Base-by-base conservation (phyloP, 1,140 invertebrate genomes). In the Atta colombica region DNA sequence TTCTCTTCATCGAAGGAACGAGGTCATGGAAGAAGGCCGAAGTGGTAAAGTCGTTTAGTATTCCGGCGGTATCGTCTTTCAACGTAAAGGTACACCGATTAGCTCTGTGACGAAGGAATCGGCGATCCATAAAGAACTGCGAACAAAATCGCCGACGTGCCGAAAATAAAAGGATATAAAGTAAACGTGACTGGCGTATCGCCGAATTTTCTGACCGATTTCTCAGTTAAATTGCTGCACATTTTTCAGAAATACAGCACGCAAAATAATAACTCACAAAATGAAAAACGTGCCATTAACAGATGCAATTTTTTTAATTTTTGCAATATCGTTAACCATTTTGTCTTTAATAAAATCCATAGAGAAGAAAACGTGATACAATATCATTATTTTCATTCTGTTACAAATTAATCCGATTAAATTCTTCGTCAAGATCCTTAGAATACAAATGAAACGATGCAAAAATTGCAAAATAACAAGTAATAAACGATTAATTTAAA, bases 111-210 rank as follows among this genome's bases (percentile, higher is more conserved):
- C 39, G 68, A 18, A 58, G 39, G 65, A 71, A 55, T 53, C 31
- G 49, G 21, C 28, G 28, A 69, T 55, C 31, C 16, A 25, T n/a
- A 6, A 45, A 75, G 55, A 75, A 61, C 18, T 25, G 55, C 80
- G 55, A 58, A 7, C 4, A 25, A 28, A 75, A 84, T 84, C 55
- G 69, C 69, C 69, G 39, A 84, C 55, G 69, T 74, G 69, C 16
- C 69, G 69, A 84, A 84, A 84, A 82, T 84, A 49, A 68, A n/a
- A 69, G 77, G 66, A 71, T 81, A 58, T 81, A 69, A 10, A 45
- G 31, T 7, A n/a, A 8, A 84, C 80, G 80, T 84, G 80, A 74
- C 25, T 7, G 12, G 63, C n/a, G 28, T 55, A 63, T 14, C 18
- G n/a, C 0, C 21, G 8, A 61, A 63, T 51, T 84, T 84, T n/a